Base-by-base conservation (phyloP, 2,888 invertebrate species). In the Exocentrus adspersus region DNA sequence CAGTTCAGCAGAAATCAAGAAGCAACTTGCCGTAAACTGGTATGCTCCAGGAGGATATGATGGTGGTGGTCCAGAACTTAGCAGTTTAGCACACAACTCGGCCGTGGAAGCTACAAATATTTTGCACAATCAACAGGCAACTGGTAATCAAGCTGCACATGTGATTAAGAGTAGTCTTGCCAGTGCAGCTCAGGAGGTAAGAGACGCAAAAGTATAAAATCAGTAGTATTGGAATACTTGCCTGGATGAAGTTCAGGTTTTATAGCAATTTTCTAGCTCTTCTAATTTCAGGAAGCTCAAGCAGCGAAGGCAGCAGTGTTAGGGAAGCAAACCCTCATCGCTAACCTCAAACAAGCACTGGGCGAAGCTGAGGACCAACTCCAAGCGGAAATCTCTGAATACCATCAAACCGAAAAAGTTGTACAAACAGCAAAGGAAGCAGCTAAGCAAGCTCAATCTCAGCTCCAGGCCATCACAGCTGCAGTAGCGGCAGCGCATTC, bases 31-130 rank as follows among this genome's bases (percentile, higher is more conserved):
- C 17, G 43, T 43, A 43, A 19, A 19, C 20, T 1, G 16, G 16
- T 9, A 43, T 6, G 43, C 19, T 12, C 37, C n/a, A 1, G 37
- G 37, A 37, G 37, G 37, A n/a, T 37, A 37, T n/a, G 43, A 17
- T 43, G 43, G 5, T 6, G 20, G 24, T 24, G 90, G 91, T 70
- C 89, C 90, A 46, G 89, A 90, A 0, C 76, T 92, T 9, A 84
- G 89, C 61, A 88, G 87, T 41, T 87, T 89, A 37, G 89, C 89
- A 1, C 86, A 88, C 30, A 88, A 87, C 0, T 91, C 91, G 0
- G 91, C 91, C 0, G 88, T 90, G 73, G 90, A 90, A 78, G 91
- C 91, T 5, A 88, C 88, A 73, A 88, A 88, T n/a, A 90, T 90
- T 6, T 84, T 87, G 6, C 84, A 83, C 1, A 90, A 87, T 72